Percentiles rank a stretch among this genome's conserved stretches.
phyloP scores from a whole-genome alignment of 2,797 vertebrate species.

The Arctocebus calabarensis region DNA sequence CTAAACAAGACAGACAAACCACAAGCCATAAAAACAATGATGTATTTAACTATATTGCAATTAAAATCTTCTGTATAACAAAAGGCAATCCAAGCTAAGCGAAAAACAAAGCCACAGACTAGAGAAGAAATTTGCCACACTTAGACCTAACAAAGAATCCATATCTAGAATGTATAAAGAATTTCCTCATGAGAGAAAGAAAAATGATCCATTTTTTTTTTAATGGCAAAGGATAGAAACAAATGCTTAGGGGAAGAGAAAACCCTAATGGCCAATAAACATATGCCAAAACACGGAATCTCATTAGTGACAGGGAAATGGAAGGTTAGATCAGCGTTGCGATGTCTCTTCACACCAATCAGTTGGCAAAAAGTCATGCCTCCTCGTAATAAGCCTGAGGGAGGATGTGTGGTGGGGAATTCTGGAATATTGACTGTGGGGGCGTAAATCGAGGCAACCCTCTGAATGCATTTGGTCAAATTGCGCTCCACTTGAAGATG shows the following conservation, averaged over 20 bases:
- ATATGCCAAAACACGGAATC: not conserved
- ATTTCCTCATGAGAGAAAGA: not conserved
- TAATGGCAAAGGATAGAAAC: not conserved
- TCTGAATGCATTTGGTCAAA: not conserved
- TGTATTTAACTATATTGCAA: slow-evolving; percentile 25
- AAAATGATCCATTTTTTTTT: not conserved
- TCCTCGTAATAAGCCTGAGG: not conserved
- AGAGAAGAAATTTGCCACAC: slow-evolving; percentile 3
- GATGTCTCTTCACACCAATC: not conserved
- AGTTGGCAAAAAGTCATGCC: not conserved
- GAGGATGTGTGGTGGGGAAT: not conserved
- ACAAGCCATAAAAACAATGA: slow-evolving; percentile 1
- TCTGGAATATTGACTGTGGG: not conserved
- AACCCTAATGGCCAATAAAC: not conserved
- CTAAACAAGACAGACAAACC: slow-evolving; percentile 1
- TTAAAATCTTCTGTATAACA: slow-evolving; percentile 35
- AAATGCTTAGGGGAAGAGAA: slow-evolving; percentile 17
- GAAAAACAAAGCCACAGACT: not conserved
- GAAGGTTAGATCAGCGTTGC: not conserved
- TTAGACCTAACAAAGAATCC: slow-evolving; percentile 6
- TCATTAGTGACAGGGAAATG: not conserved
- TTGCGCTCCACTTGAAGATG: not conserved
- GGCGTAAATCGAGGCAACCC: not conserved
- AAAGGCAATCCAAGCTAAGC: not conserved
- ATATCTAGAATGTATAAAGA: not conserved